Evolutionary conservation across 1,140 invertebrate genomes (phyloP).

Genomic region (Hyposmocoma kahamanoa): DNA sequence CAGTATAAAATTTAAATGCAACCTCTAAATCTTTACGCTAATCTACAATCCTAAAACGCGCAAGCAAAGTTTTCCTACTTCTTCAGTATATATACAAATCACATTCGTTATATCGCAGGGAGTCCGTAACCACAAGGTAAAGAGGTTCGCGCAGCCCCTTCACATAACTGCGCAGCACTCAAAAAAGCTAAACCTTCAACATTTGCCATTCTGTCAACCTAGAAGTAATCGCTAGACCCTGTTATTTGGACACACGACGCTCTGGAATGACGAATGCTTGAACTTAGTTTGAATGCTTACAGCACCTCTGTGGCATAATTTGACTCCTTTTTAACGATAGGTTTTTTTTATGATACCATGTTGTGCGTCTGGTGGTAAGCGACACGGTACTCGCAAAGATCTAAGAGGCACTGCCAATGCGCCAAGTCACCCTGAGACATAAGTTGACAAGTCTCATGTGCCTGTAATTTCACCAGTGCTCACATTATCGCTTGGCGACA

Average conservation of each 20-base stretch:
- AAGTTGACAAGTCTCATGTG: too few relatives aligned
- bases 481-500: too few relatives aligned
- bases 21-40: too few relatives aligned
- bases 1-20: too few relatives aligned
- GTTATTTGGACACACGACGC: constrained; percentile 42
- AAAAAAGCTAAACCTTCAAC: constrained; percentile 39
- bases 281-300: constrained; percentile 38
- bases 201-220: constrained; percentile 65
- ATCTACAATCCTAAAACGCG: constrained; percentile 30
- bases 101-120: constrained; percentile 13
- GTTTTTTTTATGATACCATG: too few relatives aligned
- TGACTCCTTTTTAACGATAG: constrained; percentile 64
- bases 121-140: constrained; percentile 48
- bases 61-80: constrained; percentile 26
- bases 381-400: too few relatives aligned
- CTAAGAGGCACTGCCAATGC: too few relatives aligned
- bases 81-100: constrained; percentile 20
- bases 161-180: constrained; percentile 37
- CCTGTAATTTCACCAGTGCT: too few relatives aligned
- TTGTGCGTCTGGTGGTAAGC: too few relatives aligned
- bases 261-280: constrained; percentile 62
- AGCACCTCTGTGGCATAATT: constrained; percentile 41
- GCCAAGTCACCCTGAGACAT: too few relatives aligned
- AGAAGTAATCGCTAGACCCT: constrained; percentile 56
- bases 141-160: constrained; percentile 48